A percentile compares a stretch with the other conserved stretches of the same genome.
These are phyloP conservation scores for Platerodrilus igneus DNA, from an alignment of 2,888 invertebrate genomes.

Conservation along the genomic window DNA sequence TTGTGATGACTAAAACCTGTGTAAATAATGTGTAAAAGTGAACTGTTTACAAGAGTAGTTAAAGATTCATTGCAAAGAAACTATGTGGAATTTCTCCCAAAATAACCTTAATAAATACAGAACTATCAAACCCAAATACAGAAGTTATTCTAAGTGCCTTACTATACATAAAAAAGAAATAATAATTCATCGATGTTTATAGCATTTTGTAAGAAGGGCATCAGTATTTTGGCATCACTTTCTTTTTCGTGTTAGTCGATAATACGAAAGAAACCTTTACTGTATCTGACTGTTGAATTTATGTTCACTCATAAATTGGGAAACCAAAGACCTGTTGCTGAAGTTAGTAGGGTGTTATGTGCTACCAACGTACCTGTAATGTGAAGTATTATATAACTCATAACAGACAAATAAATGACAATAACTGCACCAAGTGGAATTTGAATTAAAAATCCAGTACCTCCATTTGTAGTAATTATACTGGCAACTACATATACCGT, in stretches of 20 bases:
- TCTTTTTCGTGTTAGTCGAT: constrained; percentile 15
- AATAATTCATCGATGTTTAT: too few species aligned
- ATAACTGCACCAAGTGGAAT: background rate
- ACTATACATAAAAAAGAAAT: too few species aligned
- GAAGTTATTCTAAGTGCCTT: too few species aligned
- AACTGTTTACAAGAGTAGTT: constrained; percentile 14
- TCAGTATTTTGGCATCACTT: constrained; percentile 10
- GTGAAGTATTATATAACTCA: constrained; percentile 2
- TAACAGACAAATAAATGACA: background rate
- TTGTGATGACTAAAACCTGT: constrained; percentile 21
- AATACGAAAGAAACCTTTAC: constrained; percentile 12
- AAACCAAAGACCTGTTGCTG: constrained; percentile 13
- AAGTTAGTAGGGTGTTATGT: background rate
- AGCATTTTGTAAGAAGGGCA: constrained; percentile 6
- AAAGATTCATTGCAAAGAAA: constrained; percentile 8
- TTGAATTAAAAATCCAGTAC: background rate
- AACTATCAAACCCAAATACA: too few species aligned
- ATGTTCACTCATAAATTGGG: constrained; percentile 12
- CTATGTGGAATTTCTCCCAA: constrained; percentile 18
- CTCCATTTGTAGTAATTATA: constrained; percentile 3
- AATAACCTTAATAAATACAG: constrained; percentile 13
- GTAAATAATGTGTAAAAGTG: constrained; percentile 9
- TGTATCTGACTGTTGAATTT: constrained; percentile 11
- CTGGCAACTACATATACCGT: constrained; percentile 8
- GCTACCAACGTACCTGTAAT: background rate